Evolutionary conservation across 2,888 invertebrate genomes (phyloP), one percentile per base, ranked within the genome.

Genomic region (Branchinecta sandiegonensis): DNA sequence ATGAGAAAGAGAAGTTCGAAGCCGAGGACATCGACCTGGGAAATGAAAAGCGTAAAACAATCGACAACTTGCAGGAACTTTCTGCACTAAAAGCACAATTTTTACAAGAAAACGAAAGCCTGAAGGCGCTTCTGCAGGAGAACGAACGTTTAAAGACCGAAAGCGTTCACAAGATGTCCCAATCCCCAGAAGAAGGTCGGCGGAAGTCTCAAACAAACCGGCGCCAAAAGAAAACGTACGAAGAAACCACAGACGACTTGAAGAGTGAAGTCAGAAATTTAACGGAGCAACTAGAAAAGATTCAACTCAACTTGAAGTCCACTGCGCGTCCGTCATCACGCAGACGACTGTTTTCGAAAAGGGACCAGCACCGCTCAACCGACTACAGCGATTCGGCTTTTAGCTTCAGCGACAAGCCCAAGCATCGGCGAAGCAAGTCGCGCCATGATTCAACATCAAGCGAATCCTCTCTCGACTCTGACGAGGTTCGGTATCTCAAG

Each of bases 401-500:
- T 56, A 56, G 63, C 23, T n/a, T 56, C 23, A 56, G 63, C 23
- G 63, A 56, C 23, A 56, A 10, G 11, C 63, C 63, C n/a, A 56
- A 23, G 10, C n/a, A 23, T 17, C n/a, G 63, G 9, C n/a, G 63
- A 56, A 8, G 63, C 8, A n/a, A 23, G 23, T 17, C 14, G 8
- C 37, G 37, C 37, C 37, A 37, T 37, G 37, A 37, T 37, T 37
- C 37, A 6, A 17, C 63, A 23, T 56, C 63, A n/a, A 56, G 63
- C 23, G 63, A 56, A n/a, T 56, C n/a, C 23, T 56, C 63, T 9
- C 23, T 23, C n/a, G 63, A 56, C 63, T 56, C 63, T 56, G 9
- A 56, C 12, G n/a, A 56, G 14, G 14, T 9, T 23, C n/a, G 63
- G 23, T 37, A 37, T 37, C 37, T 37, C 37, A 37, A 37, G 37